Evolutionary conservation across 2,888 invertebrate genomes (phyloP).

Genomic region (Xestoiulus laeticollis): DNA sequence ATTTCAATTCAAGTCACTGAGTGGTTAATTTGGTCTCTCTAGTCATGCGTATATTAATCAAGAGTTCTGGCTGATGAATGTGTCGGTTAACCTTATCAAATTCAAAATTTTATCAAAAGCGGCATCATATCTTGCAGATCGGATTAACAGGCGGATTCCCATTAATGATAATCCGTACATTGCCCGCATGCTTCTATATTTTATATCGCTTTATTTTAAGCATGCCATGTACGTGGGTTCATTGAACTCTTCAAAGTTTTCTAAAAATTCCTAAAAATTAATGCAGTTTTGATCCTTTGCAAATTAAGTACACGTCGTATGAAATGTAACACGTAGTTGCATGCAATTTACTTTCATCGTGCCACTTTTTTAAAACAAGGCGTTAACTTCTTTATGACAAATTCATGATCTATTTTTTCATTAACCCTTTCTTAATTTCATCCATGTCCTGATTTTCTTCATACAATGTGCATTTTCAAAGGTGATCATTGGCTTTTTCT

Average conservation of each 20-base stretch:
- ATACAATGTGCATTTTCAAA: neutral
- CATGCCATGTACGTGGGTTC: neutral
- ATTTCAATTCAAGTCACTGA: neutral
- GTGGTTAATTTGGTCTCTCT: neutral
- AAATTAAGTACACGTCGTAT: neutral
- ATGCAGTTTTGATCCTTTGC: neutral
- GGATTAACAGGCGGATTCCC: neutral
- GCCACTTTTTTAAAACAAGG: neutral
- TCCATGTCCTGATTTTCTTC: neutral
- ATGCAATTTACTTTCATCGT: neutral
- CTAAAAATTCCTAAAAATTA: neutral
- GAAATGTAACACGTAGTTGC: neutral
- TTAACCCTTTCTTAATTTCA: neutral
- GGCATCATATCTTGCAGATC: slow-evolving; percentile 6
- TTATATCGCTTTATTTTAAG: neutral
- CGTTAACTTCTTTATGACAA: neutral
- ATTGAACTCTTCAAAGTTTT: neutral
- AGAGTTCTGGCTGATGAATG: neutral
- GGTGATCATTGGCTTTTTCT: slow-evolving; percentile 1
- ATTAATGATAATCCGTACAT: slow-evolving; percentile 32
- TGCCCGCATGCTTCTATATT: neutral
- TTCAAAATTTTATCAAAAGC: neutral
- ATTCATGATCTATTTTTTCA: neutral
- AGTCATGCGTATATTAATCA: neutral
- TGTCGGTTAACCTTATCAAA: neutral